These are phyloP conservation scores for Poecile atricapillus DNA, from an alignment of 2,113 vertebrate genomes.

Conservation along the genomic window DNA sequence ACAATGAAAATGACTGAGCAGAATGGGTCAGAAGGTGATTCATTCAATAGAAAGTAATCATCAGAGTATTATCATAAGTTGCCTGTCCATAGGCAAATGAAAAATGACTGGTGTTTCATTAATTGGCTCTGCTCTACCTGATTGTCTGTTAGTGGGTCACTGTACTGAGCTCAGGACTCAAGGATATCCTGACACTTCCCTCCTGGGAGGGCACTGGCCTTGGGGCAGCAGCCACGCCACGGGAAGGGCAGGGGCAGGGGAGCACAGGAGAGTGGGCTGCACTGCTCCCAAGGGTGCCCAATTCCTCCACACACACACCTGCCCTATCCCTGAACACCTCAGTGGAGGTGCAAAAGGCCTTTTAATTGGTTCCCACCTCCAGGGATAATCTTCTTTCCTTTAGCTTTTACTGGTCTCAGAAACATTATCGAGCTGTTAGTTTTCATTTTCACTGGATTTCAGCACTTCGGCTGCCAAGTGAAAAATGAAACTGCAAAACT, in stretches of 20 bases:
- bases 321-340: too few relatives aligned
- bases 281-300: neutral
- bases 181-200: too few relatives aligned
- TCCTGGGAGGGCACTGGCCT: neutral
- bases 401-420: neutral
- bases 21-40: conserved; percentile 24
- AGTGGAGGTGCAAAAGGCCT: neutral
- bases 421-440: neutral
- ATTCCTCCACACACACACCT: rapidly evolving
- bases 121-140: neutral
- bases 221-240: rapidly evolving
- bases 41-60: conserved; percentile 50
- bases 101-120: neutral
- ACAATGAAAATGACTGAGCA: conserved; percentile 48
- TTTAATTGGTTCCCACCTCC: neutral
- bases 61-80: conserved; percentile 24
- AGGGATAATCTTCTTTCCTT: neutral
- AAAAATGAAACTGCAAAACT: neutral
- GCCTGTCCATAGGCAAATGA: conserved; percentile 48
- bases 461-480: neutral
- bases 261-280: neutral
- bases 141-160: neutral
- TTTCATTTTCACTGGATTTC: conserved; percentile 3
- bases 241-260: neutral
- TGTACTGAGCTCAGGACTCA: neutral